Percentiles rank a stretch among this genome's conserved stretches.
Evolutionary conservation across 2,113 vertebrate genomes (phyloP).

Genomic region (Mesembrinibis cayennensis): DNA sequence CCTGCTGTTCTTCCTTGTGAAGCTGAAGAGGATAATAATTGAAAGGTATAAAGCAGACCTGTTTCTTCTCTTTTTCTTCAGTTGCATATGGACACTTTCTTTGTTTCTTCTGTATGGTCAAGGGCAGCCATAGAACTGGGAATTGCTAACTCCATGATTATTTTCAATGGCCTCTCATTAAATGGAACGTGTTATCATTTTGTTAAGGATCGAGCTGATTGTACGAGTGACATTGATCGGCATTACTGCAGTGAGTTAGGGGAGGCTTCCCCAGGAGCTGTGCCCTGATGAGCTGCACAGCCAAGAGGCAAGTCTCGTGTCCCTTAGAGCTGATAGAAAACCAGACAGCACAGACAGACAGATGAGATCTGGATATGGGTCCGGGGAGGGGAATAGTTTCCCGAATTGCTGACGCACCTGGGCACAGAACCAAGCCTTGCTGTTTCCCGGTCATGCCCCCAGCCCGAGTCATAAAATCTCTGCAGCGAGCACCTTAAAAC

Average conservation of each 20-base stretch:
- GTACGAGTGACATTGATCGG: rapidly evolving
- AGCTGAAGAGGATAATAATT: background rate
- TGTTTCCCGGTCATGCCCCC: background rate
- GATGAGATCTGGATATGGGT: background rate
- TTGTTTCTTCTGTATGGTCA: background rate
- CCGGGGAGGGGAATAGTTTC: background rate
- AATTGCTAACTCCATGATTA: background rate
- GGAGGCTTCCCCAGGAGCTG: background rate
- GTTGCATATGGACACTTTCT: background rate
- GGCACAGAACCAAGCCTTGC: background rate
- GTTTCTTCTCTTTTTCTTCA: background rate
- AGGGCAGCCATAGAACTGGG: background rate
- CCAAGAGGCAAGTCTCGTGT: background rate
- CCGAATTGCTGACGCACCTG: background rate
- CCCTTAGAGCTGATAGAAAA: background rate
- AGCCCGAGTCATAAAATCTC: background rate
- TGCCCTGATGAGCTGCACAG: background rate
- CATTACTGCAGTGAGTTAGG: background rate
- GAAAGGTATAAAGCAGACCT: background rate
- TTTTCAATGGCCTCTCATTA: background rate
- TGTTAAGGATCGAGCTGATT: background rate
- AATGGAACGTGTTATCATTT: background rate
- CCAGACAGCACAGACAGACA: background rate
- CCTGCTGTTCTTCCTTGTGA: constrained; percentile 28
- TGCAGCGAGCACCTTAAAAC: background rate